These are phyloP conservation scores for Lamellibrachia satsuma DNA, from an alignment of 2,888 invertebrate species.

Conservation along the genomic window DNA sequence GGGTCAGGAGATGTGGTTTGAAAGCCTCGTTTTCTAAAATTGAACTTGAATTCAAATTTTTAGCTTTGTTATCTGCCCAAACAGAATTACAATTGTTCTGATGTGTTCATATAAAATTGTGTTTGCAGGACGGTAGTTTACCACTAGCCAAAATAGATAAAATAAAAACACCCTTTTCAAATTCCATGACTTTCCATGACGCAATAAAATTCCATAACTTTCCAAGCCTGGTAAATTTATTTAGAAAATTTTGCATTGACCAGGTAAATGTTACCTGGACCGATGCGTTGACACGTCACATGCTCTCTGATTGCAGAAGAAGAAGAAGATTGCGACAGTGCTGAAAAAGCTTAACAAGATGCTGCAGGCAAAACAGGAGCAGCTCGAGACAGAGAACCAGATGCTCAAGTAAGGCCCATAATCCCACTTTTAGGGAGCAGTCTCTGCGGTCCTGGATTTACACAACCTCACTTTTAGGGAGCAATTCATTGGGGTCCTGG, in stretches of 20 bases:
- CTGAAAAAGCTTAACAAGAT: slow-evolving; percentile 47
- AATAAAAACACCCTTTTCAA: no score
- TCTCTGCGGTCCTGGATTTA: background rate
- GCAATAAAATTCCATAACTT: no score
- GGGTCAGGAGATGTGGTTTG: background rate
- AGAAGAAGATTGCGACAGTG: slow-evolving; percentile 51
- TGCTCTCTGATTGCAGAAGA: slow-evolving; percentile 36
- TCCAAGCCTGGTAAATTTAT: no score
- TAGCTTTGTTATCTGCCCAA: no score
- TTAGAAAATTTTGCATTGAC: background rate
- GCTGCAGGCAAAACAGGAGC: slow-evolving; percentile 53
- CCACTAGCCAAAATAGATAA: background rate
- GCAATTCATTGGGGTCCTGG: no score
- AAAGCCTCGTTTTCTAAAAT: background rate
- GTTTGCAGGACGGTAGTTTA: background rate
- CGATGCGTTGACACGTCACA: background rate
- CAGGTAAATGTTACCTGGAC: background rate
- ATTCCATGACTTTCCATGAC: no score
- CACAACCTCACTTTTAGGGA: no score
- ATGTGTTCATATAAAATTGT: background rate
- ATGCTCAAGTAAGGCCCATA: slow-evolving; percentile 54
- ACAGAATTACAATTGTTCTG: no score
- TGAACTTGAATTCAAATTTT: no score
- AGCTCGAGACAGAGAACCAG: slow-evolving; percentile 57
- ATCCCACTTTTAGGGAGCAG: background rate